Evolutionary conservation across 37 sponge, comb jelly and placozoan genomes (phyloP).

Genomic region (Crambe crambe): DNA sequence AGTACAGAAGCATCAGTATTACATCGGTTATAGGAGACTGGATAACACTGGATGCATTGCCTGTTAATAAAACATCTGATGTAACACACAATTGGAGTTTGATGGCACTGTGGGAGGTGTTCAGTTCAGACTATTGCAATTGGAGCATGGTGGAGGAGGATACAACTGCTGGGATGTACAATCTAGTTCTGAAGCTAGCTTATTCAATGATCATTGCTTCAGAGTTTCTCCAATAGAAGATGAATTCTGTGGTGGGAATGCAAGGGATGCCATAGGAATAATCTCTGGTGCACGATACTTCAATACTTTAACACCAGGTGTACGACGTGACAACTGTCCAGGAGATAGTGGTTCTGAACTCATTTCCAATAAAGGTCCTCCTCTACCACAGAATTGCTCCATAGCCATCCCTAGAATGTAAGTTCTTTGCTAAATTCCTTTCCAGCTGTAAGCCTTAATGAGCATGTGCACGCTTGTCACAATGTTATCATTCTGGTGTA

Average conservation of each 20-base stretch:
- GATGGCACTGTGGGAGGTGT: no score
- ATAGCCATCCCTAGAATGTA: background rate
- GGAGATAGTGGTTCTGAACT: background rate
- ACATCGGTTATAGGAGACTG: background rate
- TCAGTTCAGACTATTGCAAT: no score
- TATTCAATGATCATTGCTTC: no score
- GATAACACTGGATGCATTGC: no score
- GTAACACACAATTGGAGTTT: no score
- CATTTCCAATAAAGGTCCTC: background rate
- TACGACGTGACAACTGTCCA: background rate
- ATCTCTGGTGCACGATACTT: background rate
- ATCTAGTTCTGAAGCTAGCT: no score
- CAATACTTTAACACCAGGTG: no score
- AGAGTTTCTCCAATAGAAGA: background rate
- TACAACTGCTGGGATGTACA: background rate
- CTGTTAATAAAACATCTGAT: no score
- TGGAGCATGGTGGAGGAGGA: constrained; percentile 7
- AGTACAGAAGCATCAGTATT: background rate
- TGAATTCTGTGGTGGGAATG: background rate
- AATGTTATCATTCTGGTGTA: no score
- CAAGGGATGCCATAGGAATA: background rate
- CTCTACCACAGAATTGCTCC: background rate
- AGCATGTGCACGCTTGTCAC: no score
- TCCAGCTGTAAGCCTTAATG: no score
- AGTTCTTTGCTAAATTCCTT: no score